Base-by-base conservation (phyloP, 1,140 invertebrate species). In the Sarcophaga bullata region DNA sequence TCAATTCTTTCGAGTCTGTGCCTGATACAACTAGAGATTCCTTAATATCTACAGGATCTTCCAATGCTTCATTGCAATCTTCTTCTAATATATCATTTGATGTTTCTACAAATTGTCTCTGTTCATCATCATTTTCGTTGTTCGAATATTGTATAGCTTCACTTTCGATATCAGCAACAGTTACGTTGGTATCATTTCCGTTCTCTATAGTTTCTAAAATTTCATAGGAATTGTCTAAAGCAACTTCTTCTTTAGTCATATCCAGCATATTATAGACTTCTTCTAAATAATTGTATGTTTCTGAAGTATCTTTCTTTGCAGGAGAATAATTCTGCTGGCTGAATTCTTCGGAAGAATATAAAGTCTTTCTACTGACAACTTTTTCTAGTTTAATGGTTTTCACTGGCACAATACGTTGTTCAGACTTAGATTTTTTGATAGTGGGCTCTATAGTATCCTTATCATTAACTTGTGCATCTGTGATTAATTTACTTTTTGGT, bases 231-330 rank as follows among this genome's bases (percentile, higher is more conserved):
- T 10, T 49, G 8, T 50, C 17, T 17, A 19, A 3, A 0, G 15
- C 48, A 10, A 7, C 17, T 50, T 78, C 75, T 19, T 52, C 75
- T 19, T 78, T 78, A 8, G 6, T 19, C 75, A 78, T 78, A 78
- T 25, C 48, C 11, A 78, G 25, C 17, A 50, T 52, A 9, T 17
- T 78, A 11, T 50, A 78, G 5, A 78, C 75, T 25, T 78, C 75
- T 19, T 78, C 48, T 17, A 78, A 8, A 52, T 50, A 78, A 5
- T 49, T 49, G n/a, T 76, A n/a, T 8, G 17, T 73, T 5, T 73
- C 37, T 15, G 15, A 15, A 13, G 25, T 46, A 46, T 73, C 68
- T 11, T 25, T 10, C 6, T 10, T 47, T 46, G 25, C 47, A 11
- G 5, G n/a, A 15, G n/a, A 9, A 9, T 72, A 17, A 52, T 78